Evolutionary conservation across 2,113 vertebrate genomes (phyloP).

Genomic region (Bucco capensis): DNA sequence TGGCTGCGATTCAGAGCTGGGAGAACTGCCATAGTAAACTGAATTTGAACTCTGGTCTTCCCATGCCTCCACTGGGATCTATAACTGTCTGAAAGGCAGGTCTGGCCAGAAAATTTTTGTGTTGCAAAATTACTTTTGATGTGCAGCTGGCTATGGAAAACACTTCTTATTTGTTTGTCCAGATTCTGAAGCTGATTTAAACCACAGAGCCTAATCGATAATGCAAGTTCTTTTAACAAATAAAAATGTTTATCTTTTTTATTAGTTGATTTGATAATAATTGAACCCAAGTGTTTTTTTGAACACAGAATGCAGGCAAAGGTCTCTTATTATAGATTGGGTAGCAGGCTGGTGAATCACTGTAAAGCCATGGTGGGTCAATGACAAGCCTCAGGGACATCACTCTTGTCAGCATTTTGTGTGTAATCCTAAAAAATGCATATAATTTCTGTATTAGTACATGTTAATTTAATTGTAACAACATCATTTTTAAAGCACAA

Average conservation of each 20-base stretch:
- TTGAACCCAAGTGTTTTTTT: slow-evolving; percentile 2
- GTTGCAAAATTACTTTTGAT: slow-evolving; percentile 66
- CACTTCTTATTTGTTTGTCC: slow-evolving; percentile 42
- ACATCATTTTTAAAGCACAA: not conserved
- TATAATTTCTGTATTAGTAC: not conserved
- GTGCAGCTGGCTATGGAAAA: slow-evolving; percentile 58
- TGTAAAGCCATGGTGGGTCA: not conserved
- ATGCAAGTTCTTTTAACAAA: not conserved
- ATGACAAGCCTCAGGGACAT: not conserved
- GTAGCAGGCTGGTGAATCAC: too few species aligned
- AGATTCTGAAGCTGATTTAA: slow-evolving; percentile 42
- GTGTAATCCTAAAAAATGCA: not conserved
- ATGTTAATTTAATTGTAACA: not conserved
- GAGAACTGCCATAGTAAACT: slow-evolving; percentile 68
- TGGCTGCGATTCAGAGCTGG: slow-evolving; percentile 66
- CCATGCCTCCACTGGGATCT: slow-evolving; percentile 65
- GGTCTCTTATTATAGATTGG: not conserved
- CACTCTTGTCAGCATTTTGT: not conserved
- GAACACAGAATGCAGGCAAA: not conserved
- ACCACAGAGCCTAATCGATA: slow-evolving; percentile 23
- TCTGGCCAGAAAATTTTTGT: slow-evolving; percentile 60
- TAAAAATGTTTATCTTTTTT: not conserved
- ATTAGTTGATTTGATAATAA: slow-evolving; percentile 11
- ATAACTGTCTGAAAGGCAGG: slow-evolving; percentile 66
- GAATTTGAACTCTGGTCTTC: slow-evolving; percentile 69